These are phyloP conservation scores for Orbicella faveolata DNA, from an alignment of 64 coral and sea anemone species.

Conservation along the genomic window DNA sequence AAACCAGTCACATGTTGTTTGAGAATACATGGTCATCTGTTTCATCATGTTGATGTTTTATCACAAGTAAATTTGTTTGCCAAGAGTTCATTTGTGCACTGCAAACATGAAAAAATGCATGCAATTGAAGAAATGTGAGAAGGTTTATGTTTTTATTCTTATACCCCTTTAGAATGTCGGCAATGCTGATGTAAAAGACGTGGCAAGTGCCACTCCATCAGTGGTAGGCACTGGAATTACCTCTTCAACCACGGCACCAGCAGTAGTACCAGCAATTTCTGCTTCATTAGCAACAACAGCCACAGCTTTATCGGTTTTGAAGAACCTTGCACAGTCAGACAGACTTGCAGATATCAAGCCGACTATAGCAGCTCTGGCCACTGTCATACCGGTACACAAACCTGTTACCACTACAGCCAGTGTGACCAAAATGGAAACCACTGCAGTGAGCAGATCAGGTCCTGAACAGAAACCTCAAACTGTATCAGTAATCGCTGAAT, in stretches of 20 bases:
- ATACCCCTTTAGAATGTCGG: conserved; percentile 15
- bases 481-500: conserved; percentile 15
- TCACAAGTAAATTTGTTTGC: too few relatives aligned
- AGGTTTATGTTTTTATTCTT: background rate
- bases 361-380: background rate
- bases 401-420: conserved; percentile 47
- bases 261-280: background rate
- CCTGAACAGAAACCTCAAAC: conserved; percentile 25
- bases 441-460: conserved; percentile 31
- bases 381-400: background rate
- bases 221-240: background rate
- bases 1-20: background rate
- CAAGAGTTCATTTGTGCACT: too few relatives aligned
- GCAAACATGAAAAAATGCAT: too few relatives aligned
- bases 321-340: conserved; percentile 30
- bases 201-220: background rate
- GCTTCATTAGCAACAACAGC: conserved; percentile 4
- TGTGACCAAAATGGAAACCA: conserved; percentile 66
- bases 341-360: conserved; percentile 17
- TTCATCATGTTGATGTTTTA: too few relatives aligned
- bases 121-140: background rate
- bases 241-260: conserved; percentile 9
- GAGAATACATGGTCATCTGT: too few relatives aligned
- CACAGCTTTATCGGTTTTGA: conserved; percentile 1
- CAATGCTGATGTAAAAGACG: conserved; percentile 18